Evolutionary conservation across 1,140 invertebrate species (phyloP).

Genomic region (Drosophila serrata): DNA sequence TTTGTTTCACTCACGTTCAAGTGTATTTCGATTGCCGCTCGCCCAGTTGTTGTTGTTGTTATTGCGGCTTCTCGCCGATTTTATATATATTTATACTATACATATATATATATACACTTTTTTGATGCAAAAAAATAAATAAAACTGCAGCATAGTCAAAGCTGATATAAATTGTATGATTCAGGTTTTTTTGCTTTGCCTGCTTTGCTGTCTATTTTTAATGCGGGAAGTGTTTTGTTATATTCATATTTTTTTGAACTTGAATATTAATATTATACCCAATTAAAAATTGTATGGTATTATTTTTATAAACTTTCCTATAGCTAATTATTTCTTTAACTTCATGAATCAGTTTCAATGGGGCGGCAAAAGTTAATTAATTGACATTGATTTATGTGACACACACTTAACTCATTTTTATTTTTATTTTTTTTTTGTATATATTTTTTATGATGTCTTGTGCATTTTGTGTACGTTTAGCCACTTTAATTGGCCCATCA

Average conservation of each 20-base stretch:
- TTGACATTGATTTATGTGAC: constrained; percentile 66
- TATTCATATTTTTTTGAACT: constrained; percentile 32
- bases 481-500: constrained; percentile 55
- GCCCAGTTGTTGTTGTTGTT: constrained; percentile 54
- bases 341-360: constrained; percentile 57
- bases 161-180: constrained; percentile 56
- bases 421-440: constrained; percentile 33
- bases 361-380: constrained; percentile 42
- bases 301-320: neutral
- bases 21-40: constrained; percentile 82
- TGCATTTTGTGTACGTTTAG: constrained; percentile 41
- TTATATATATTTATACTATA: constrained; percentile 29
- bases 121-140: constrained; percentile 20
- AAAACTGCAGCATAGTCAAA: constrained; percentile 31
- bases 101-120: constrained; percentile 25
- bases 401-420: constrained; percentile 43
- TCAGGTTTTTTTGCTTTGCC: constrained; percentile 46
- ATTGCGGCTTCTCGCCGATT: constrained; percentile 37
- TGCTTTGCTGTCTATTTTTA: constrained; percentile 22
- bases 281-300: constrained; percentile 8
- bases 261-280: constrained; percentile 7
- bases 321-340: constrained; percentile 11
- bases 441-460: constrained; percentile 42
- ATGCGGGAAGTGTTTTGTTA: constrained; percentile 9
- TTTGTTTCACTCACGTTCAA: constrained; percentile 85